Conservation (phyloP, 2,113 vertebrate species). For the Neolamprologus modestus region DNA sequence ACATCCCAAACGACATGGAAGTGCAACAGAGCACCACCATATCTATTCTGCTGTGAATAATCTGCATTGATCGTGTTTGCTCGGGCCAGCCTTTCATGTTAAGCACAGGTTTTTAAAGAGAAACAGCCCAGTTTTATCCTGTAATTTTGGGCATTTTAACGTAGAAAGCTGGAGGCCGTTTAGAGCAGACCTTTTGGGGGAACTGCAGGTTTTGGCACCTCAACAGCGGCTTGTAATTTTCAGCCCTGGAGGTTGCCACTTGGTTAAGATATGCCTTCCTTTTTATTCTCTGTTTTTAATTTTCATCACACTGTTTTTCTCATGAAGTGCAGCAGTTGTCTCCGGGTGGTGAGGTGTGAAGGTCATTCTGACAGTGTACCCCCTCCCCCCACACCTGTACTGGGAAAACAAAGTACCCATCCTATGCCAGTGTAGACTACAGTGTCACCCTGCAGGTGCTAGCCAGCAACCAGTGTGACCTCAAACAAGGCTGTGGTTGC, state of each 20-base stretch:
- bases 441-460: slow-evolving; percentile 10
- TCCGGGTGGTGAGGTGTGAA: slow-evolving; percentile 47
- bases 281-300: background rate
- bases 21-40: background rate
- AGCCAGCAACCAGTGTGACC: slow-evolving; percentile 16
- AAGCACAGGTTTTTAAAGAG: background rate
- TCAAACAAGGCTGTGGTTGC: background rate
- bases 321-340: background rate
- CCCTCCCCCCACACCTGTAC: background rate
- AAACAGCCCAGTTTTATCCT: background rate
- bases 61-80: background rate
- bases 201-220: background rate
- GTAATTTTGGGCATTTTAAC: background rate
- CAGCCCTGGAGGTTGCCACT: background rate
- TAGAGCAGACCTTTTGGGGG: background rate
- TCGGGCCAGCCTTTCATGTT: background rate
- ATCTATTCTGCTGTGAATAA: background rate
- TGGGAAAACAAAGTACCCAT: background rate
- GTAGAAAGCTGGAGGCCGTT: background rate
- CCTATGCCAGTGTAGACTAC: background rate
- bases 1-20: background rate
- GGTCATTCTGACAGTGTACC: slow-evolving; percentile 34
- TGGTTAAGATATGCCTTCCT: background rate
- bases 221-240: background rate
- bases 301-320: background rate